Evolutionary conservation across 2,113 vertebrate species (phyloP).

Genomic region (Calidris pygmaea): DNA sequence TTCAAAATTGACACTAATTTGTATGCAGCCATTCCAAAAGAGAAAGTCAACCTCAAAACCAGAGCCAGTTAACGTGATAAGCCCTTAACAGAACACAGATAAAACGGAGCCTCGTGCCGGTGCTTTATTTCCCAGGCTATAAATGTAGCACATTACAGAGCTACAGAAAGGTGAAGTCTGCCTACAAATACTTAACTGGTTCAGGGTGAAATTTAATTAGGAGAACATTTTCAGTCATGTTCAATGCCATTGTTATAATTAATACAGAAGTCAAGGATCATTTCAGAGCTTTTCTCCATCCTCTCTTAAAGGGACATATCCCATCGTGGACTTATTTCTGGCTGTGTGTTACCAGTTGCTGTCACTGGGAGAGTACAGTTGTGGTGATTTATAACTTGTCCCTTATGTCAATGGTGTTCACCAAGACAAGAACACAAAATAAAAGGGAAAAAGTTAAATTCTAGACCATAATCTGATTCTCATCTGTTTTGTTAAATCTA

Average conservation of each 20-base stretch:
- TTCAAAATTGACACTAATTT: conserved; percentile 70
- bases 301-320: not conserved
- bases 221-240: not conserved
- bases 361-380: not conserved
- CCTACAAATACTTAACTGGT: conserved; percentile 8
- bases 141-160: not conserved
- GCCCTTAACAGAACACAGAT: conserved; percentile 33
- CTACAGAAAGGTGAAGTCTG: conserved; percentile 7
- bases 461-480: not conserved
- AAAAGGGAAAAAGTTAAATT: not conserved
- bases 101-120: not conserved
- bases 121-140: conserved; percentile 28
- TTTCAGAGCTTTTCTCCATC: not conserved
- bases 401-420: not conserved
- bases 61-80: conserved; percentile 35
- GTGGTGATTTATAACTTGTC: not conserved
- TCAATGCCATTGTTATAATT: not conserved
- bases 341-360: not conserved
- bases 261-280: not conserved
- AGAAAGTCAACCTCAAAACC: conserved; percentile 78
- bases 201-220: conserved; percentile 56
- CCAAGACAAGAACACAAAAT: not conserved
- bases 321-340: not conserved
- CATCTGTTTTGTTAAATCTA: not conserved
- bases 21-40: conserved; percentile 72